These are phyloP conservation scores for Andricus quercusramuli DNA, from an alignment of 2,888 invertebrate species.

Conservation along the genomic window DNA sequence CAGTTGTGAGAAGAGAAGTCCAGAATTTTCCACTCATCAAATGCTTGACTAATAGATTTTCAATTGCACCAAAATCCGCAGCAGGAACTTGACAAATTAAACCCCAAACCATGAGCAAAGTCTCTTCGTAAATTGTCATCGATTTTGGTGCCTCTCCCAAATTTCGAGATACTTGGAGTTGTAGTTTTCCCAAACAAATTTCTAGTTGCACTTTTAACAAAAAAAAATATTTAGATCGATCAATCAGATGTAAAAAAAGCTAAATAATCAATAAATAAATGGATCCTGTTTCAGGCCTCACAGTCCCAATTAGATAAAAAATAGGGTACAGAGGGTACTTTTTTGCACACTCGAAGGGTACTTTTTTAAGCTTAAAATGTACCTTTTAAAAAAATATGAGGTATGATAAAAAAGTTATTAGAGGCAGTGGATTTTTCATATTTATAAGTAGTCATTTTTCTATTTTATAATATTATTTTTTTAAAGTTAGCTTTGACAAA, in stretches of 20 bases:
- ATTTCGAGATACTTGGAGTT: constrained; percentile 53
- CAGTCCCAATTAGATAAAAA: too few relatives aligned
- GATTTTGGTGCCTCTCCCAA: constrained; percentile 51
- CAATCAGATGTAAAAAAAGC: neutral
- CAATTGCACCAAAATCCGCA: constrained; percentile 63
- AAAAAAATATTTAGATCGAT: neutral
- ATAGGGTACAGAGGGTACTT: too few relatives aligned
- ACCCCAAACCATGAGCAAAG: constrained; percentile 63
- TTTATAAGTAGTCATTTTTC: too few relatives aligned
- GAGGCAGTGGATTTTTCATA: too few relatives aligned
- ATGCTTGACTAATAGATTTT: constrained; percentile 68
- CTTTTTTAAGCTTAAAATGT: too few relatives aligned
- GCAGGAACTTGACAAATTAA: constrained; percentile 61
- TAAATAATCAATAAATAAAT: constrained; percentile 10
- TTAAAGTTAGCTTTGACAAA: too few relatives aligned
- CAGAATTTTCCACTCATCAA: constrained; percentile 67
- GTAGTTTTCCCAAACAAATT: constrained; percentile 60
- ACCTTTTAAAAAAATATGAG: too few relatives aligned
- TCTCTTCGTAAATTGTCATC: constrained; percentile 67
- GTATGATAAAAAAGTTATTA: too few relatives aligned
- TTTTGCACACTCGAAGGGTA: too few relatives aligned
- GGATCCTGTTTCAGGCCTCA: neutral
- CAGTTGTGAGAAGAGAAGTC: constrained; percentile 68
- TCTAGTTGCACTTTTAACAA: constrained; percentile 65
- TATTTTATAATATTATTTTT: too few relatives aligned